Evolutionary conservation across 2,113 vertebrate species (phyloP).

Genomic region (Hippolais icterina): DNA sequence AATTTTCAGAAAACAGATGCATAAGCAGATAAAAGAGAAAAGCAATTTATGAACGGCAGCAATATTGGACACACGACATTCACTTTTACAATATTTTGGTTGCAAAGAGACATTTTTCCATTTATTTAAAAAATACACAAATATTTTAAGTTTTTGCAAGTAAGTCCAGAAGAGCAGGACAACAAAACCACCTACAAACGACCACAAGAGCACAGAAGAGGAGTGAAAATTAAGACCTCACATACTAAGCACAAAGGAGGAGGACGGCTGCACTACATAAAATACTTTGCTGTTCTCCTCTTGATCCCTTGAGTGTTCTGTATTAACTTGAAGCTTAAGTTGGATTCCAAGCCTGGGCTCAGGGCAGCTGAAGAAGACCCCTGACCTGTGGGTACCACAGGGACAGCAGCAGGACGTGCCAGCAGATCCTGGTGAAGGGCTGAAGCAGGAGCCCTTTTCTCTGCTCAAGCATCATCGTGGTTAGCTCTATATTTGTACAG

Average conservation of each 20-base stretch:
- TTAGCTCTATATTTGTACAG: constrained; percentile 30
- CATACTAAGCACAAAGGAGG: neutral
- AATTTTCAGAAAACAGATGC: constrained; percentile 54
- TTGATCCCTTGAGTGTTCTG: neutral
- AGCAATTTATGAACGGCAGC: neutral
- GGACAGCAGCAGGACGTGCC: neutral
- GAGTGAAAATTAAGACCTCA: neutral
- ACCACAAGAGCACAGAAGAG: neutral
- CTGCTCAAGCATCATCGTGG: neutral
- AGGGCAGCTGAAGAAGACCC: neutral
- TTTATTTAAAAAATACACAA: neutral
- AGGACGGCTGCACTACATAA: neutral
- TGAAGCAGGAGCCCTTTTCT: neutral
- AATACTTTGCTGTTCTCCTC: neutral
- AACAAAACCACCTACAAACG: constrained; percentile 10
- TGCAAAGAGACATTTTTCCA: neutral
- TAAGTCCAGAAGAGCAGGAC: neutral
- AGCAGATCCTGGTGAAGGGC: neutral
- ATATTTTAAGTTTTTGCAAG: neutral
- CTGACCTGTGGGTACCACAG: neutral
- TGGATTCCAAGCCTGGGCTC: neutral
- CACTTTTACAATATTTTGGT: neutral
- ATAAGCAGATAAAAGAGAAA: constrained; percentile 23
- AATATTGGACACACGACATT: neutral
- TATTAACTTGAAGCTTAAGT: neutral